These are phyloP conservation scores for Benitochromis conjunctus DNA, from an alignment of 2,113 vertebrate species.

Conservation along the genomic window DNA sequence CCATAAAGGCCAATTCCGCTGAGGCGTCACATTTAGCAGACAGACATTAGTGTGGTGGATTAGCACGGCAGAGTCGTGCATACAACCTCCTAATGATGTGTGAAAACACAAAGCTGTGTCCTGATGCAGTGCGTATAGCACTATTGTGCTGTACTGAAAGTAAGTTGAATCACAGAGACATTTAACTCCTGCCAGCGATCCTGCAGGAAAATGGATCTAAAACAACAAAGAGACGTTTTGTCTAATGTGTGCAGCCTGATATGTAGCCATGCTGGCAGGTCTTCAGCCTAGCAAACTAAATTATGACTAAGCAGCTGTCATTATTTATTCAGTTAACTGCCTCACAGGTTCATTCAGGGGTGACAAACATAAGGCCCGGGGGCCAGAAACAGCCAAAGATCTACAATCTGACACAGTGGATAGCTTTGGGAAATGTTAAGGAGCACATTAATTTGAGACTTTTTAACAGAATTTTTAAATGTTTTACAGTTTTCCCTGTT, in stretches of 20 bases:
- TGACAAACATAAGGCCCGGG: neutral
- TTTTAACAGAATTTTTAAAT: accelerated
- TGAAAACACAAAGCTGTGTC: neutral
- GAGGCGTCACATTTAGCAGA: neutral
- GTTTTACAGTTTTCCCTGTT: accelerated
- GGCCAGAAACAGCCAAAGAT: neutral
- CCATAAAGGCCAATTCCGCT: constrained; percentile 2
- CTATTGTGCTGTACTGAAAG: neutral
- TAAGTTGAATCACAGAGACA: neutral
- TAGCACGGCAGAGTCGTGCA: neutral
- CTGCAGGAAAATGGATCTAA: neutral
- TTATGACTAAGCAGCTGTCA: neutral
- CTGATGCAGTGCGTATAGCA: neutral
- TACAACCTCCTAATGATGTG: neutral
- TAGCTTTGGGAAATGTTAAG: neutral
- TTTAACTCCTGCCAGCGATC: neutral
- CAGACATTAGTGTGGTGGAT: neutral
- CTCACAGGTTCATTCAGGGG: neutral
- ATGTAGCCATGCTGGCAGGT: neutral
- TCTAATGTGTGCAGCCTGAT: neutral
- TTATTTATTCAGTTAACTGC: neutral
- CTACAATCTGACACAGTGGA: neutral
- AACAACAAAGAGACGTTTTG: neutral
- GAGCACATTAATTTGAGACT: accelerated
- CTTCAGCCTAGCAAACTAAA: neutral